Evolutionary conservation across 1,140 invertebrate genomes (phyloP).

Genomic region (Drosophila kikkawai): DNA sequence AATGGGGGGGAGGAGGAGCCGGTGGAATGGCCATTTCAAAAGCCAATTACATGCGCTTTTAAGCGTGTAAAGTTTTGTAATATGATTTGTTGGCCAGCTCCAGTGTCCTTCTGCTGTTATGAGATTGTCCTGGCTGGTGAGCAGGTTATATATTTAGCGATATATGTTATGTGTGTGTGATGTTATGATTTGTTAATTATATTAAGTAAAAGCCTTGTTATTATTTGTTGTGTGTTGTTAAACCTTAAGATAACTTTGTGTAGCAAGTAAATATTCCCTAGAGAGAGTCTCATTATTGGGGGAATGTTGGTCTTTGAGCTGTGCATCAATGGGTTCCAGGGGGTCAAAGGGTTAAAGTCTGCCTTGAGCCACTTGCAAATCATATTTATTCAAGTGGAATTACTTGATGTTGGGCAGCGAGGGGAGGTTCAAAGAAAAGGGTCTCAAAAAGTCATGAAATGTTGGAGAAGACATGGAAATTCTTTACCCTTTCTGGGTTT

Average conservation of each 20-base stretch:
- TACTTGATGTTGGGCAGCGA: conserved; percentile 8
- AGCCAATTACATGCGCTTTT: conserved; percentile 83
- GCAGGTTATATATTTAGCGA: background rate
- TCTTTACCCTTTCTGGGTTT: background rate
- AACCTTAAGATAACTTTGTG: background rate
- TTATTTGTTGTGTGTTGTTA: background rate
- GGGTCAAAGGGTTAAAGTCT: background rate
- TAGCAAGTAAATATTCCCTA: too few relatives aligned
- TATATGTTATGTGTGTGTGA: background rate
- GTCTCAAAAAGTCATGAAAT: background rate
- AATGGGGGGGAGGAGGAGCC: background rate
- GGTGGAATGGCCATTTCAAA: conserved; percentile 69
- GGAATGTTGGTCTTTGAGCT: rapidly evolving
- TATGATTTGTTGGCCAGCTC: conserved; percentile 73
- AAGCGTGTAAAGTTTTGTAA: conserved; percentile 84
- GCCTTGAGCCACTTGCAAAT: conserved; percentile 49
- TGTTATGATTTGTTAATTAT: background rate
- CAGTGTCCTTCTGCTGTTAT: conserved; percentile 40
- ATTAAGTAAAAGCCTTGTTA: background rate
- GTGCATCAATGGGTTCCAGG: background rate
- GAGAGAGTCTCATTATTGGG: background rate
- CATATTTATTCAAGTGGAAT: conserved; percentile 50
- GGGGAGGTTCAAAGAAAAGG: background rate
- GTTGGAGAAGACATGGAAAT: background rate
- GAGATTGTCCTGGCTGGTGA: conserved; percentile 20